Evolutionary conservation across 2,888 invertebrate species (phyloP).

Genomic region (Parnassius glacialis): DNA sequence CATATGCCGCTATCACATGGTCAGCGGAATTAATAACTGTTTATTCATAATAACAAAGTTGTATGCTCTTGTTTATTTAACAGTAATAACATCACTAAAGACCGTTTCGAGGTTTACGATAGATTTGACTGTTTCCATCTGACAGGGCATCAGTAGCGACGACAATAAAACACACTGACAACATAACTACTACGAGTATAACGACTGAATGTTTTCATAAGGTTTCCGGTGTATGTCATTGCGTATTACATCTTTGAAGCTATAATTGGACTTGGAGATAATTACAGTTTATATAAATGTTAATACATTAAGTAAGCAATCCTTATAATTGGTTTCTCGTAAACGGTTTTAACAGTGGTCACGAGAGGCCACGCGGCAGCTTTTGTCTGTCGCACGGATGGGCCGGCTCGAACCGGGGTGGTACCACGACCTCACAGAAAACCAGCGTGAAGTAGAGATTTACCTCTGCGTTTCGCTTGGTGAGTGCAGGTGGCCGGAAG

Average conservation of each 20-base stretch:
- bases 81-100: conserved; percentile 47
- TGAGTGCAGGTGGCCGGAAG: too few relatives aligned
- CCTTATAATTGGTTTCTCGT: too few relatives aligned
- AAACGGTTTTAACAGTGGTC: too few relatives aligned
- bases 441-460: too few relatives aligned
- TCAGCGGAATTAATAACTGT: too few relatives aligned
- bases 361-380: too few relatives aligned
- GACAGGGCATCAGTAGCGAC: conserved; percentile 56
- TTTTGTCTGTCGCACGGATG: too few relatives aligned
- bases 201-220: conserved; percentile 61
- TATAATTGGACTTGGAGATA: conserved; percentile 12
- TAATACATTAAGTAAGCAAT: too few relatives aligned
- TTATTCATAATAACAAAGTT: not conserved
- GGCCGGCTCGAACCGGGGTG: too few relatives aligned
- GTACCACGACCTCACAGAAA: too few relatives aligned
- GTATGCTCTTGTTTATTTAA: conserved; percentile 40
- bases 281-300: conserved; percentile 25
- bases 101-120: conserved; percentile 71
- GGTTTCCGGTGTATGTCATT: conserved; percentile 64
- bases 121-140: conserved; percentile 59
- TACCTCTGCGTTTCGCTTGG: too few relatives aligned
- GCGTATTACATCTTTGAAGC: conserved; percentile 31
- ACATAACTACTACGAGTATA: conserved; percentile 48
- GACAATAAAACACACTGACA: conserved; percentile 66
- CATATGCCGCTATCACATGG: too few relatives aligned